Percentiles rank a stretch among this genome's conserved stretches.
phyloP scores from a whole-genome alignment of 2,888 invertebrate genomes.

The Dicyrtomina minuta region DNA sequence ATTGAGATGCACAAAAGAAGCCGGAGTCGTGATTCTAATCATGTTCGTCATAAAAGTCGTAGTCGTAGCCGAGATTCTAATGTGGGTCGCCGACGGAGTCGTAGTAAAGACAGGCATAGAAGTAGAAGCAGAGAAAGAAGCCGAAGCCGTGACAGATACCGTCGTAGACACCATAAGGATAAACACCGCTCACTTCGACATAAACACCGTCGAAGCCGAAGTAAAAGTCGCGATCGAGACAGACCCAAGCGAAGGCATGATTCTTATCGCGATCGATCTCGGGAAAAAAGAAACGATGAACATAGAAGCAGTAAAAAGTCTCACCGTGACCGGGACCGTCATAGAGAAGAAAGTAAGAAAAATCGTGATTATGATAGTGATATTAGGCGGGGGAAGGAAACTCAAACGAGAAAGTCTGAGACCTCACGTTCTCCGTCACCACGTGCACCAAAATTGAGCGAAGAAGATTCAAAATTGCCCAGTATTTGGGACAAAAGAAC shows the following conservation, averaged over 20 bases:
- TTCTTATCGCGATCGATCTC: constrained; percentile 41
- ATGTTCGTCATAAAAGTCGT: constrained; percentile 11
- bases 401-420: constrained; percentile 6
- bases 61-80: background rate
- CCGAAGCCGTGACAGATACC: constrained; percentile 13
- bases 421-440: background rate
- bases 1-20: background rate
- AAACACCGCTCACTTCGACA: constrained; percentile 14
- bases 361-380: constrained; percentile 33
- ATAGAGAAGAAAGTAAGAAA: constrained; percentile 55
- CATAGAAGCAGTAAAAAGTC: constrained; percentile 30
- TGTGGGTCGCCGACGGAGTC: constrained; percentile 5
- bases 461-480: constrained; percentile 56
- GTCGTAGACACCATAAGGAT: constrained; percentile 22
- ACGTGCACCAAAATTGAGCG: background rate
- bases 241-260: constrained; percentile 33
- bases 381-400: constrained; percentile 29
- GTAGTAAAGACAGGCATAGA: constrained; percentile 3
- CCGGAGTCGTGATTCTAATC: background rate
- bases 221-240: constrained; percentile 26
- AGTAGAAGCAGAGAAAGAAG: constrained; percentile 7
- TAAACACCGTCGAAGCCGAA: constrained; percentile 23
- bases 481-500: constrained; percentile 81
- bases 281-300: constrained; percentile 30
- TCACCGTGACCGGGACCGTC: constrained; percentile 32